Evolutionary conservation across 2,797 vertebrate species (phyloP).

Genomic region (Rachycentron canadum): DNA sequence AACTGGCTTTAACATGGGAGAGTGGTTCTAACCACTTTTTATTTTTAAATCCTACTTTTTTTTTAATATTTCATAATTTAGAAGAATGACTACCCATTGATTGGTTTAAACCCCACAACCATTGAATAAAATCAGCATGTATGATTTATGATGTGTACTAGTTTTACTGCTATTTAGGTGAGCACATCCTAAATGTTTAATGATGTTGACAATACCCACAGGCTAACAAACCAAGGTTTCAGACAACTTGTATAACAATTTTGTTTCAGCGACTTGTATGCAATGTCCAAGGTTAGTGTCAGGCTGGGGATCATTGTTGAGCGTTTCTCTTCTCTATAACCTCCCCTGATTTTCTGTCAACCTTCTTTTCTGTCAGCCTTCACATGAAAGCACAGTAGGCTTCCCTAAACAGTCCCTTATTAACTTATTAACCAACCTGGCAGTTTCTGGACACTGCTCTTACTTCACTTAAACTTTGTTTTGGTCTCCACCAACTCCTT

Average conservation of each 20-base stretch:
- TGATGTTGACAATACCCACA: neutral
- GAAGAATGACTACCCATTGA: neutral
- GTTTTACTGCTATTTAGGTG: neutral
- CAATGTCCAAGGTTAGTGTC: neutral
- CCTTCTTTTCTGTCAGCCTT: neutral
- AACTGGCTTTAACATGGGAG: constrained; percentile 8
- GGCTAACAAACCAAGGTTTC: neutral
- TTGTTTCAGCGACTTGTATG: too few relatives aligned
- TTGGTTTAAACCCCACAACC: neutral
- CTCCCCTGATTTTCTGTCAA: neutral
- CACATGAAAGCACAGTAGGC: neutral
- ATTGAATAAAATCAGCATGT: neutral
- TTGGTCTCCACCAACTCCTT: constrained; percentile 11
- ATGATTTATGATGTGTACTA: neutral
- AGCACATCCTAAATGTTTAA: neutral
- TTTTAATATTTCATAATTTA: neutral
- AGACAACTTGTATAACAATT: neutral
- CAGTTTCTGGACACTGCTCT: neutral
- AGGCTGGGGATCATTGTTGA: neutral
- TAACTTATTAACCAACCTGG: neutral
- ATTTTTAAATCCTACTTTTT: neutral
- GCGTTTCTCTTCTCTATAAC: neutral
- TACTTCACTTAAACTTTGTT: neutral
- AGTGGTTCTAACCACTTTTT: neutral
- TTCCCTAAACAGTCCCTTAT: neutral